Percentiles rank a stretch among this genome's conserved stretches.
Evolutionary conservation across 2,888 invertebrate genomes (phyloP).

Genomic region (Yponomeuta evonymella): DNA sequence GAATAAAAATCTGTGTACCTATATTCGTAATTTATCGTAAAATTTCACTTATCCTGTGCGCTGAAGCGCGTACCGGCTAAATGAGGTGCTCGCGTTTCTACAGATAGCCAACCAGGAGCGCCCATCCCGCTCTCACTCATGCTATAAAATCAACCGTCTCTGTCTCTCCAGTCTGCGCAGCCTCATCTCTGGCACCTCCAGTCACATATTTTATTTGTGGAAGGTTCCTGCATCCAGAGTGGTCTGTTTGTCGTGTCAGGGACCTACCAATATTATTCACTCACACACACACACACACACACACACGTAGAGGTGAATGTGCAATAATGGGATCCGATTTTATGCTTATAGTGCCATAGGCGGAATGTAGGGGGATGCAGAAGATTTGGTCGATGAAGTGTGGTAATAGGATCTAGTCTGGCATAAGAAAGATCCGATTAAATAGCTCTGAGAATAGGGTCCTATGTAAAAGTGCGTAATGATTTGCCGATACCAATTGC

Average conservation of each 20-base stretch:
- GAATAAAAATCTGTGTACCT: not conserved
- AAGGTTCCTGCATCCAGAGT: constrained; percentile 71
- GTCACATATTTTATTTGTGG: constrained; percentile 76
- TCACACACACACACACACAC: constrained; percentile 58
- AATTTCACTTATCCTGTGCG: constrained; percentile 67
- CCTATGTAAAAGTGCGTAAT: too few species aligned
- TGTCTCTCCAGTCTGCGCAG: constrained; percentile 54
- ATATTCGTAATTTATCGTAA: constrained; percentile 45
- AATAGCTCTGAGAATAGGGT: too few species aligned
- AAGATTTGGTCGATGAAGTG: not conserved
- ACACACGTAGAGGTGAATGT: constrained; percentile 37
- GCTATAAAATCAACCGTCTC: constrained; percentile 34
- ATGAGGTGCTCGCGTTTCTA: constrained; percentile 75
- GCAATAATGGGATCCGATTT: constrained; percentile 60
- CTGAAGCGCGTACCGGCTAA: constrained; percentile 74
- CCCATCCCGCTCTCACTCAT: constrained; percentile 38
- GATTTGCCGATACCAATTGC: too few species aligned
- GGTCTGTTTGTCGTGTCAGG: constrained; percentile 51
- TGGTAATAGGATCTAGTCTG: too few species aligned
- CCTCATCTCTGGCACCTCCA: constrained; percentile 71
- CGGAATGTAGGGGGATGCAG: not conserved
- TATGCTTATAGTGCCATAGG: constrained; percentile 49
- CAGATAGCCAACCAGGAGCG: constrained; percentile 59
- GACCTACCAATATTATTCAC: constrained; percentile 70
- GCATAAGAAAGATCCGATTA: too few species aligned